phyloP scores from a whole-genome alignment of 2,888 invertebrate species.

The Scrobipalpa atriplicella region DNA sequence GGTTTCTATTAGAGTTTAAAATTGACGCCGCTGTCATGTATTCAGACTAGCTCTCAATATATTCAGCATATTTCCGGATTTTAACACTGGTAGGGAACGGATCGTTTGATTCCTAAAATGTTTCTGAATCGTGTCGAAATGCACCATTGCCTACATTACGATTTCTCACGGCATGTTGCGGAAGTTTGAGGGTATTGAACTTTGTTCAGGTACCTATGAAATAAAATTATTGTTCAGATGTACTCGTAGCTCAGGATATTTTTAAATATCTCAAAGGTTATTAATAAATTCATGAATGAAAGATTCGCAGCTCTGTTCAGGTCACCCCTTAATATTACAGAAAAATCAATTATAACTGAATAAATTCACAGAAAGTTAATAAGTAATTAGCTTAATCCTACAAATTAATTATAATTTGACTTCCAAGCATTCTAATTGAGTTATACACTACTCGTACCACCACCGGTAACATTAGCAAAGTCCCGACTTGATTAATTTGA shows the following conservation, averaged over 20 bases:
- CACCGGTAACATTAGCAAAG: conserved; percentile 26
- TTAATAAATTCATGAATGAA: too few species aligned
- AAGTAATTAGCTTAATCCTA: background rate
- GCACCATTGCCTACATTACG: conserved; percentile 13
- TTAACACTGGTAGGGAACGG: background rate
- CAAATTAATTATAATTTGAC: background rate
- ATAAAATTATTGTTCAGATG: too few species aligned
- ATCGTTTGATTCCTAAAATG: conserved; percentile 12
- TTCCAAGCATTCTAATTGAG: conserved; percentile 26
- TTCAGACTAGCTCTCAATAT: conserved; percentile 23
- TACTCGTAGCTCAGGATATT: too few species aligned
- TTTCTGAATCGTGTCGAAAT: background rate
- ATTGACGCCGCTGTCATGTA: conserved; percentile 55
- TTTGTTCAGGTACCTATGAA: background rate
- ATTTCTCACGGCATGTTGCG: background rate
- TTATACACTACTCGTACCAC: conserved; percentile 26
- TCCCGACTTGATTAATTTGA: conserved; percentile 34
- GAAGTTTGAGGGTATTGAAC: background rate
- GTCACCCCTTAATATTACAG: too few species aligned
- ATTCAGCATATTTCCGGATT: conserved; percentile 21
- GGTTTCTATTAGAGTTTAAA: conserved; percentile 67
- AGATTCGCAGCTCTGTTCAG: too few species aligned
- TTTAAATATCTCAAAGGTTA: too few species aligned
- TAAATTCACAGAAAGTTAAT: background rate
- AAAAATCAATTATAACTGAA: background rate